Base-by-base conservation (phyloP, 2,113 vertebrate genomes). In the Actinemys pallida region DNA sequence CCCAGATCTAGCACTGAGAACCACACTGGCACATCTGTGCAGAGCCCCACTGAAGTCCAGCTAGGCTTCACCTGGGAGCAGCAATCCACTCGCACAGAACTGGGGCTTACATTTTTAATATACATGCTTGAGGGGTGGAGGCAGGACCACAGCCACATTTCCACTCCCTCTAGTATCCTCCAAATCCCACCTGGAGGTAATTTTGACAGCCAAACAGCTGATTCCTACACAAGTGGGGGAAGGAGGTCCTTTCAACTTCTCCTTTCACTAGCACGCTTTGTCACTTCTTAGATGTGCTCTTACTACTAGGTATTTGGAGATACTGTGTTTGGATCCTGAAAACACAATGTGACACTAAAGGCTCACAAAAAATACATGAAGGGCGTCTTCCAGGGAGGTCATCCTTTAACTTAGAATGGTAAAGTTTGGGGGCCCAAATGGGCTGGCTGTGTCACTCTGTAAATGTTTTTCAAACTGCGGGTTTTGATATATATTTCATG, bases 351-450 rank as follows among this genome's bases (percentile, higher is more conserved):
- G 83, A 90, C 10, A 13, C 39, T 76, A 45, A 53, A 84, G 25
- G 56, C 47, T 90, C 39, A 50, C n/a, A 50, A 93, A 69, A 89
- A 95, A 56, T 20, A 10, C 22, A 10, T 19, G 25, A 62, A 85
- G 27, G n/a, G 65, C 20, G 76, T 81, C 31, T 56, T n/a, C 57
- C 4, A 27, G 4, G 12, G 53, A 52, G 93, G 84, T 47, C 94
- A 6, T 24, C 56, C n/a, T 95, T 93, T 89, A 10, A 95, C 89
- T 82, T 88, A 65, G 19, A 27, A 49, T 75, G 27, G 6, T 0
- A 83, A 7, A 2, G 81, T 89, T 87, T 79, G n/a, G 76, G 87
- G 16, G 90, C 22, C n/a, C 42, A 87, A 0, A 0, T 49, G 5
- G 1, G 4, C 6, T 85, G 75, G 19, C 29, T 78, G 17, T 19